A percentile compares a stretch with the other conserved stretches of the same genome.
Conservation (phyloP, 1,140 invertebrate species). For the Polypedilum vanderplanki region DNA sequence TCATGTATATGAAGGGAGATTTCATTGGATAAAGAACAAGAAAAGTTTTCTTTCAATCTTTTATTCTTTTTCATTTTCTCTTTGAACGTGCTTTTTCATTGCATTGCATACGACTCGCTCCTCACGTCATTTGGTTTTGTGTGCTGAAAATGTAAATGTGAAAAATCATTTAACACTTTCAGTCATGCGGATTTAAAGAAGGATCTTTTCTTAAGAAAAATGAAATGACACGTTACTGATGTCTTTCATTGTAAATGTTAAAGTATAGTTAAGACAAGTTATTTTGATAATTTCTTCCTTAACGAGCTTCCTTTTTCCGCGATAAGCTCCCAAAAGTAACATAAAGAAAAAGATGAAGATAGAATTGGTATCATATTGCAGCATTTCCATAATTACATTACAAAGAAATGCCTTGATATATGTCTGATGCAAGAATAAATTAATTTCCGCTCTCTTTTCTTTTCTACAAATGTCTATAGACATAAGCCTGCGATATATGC, state of each 20-base stretch:
- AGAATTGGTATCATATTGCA: neutral
- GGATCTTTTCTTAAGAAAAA: neutral
- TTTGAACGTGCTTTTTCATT: conserved; percentile 2
- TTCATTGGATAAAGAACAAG: neutral
- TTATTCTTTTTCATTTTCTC: neutral
- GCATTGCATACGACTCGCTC: neutral
- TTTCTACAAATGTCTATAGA: conserved; percentile 10
- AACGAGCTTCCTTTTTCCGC: neutral
- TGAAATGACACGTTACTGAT: conserved; percentile 12
- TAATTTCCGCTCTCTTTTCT: neutral
- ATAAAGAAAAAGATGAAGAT: neutral
- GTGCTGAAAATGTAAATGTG: neutral
- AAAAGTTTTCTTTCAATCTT: neutral
- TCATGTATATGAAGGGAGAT: neutral
- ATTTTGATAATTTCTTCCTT: neutral
- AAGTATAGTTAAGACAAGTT: neutral
- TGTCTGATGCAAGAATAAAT: conserved; percentile 11
- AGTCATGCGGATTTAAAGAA: neutral
- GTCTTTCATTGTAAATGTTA: neutral
- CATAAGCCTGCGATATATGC: neutral
- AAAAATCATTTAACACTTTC: neutral
- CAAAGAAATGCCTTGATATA: neutral
- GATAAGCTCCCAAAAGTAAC: neutral
- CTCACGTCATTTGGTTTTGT: neutral
- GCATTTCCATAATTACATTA: conserved; percentile 13